A percentile compares a stretch with the other conserved stretches of the same genome.
These are phyloP conservation scores for Amblyraja radiata DNA, from an alignment of 2,797 vertebrate genomes.

Conservation along the genomic window DNA sequence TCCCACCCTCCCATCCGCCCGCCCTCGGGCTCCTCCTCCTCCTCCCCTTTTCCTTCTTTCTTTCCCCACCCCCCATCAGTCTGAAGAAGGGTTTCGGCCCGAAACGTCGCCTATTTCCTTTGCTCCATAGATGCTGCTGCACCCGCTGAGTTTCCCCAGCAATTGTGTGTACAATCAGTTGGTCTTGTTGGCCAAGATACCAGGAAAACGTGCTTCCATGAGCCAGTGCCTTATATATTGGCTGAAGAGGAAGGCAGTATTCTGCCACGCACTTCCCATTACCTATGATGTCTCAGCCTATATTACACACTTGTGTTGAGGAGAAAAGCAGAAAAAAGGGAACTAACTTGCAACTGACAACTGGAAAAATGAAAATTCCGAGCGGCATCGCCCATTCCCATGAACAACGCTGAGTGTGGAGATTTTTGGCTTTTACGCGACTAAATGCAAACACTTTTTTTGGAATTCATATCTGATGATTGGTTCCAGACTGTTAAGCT, in stretches of 20 bases:
- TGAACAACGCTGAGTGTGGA: not conserved
- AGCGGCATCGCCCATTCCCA: not conserved
- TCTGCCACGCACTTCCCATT: not conserved
- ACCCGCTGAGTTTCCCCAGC: too few relatives aligned
- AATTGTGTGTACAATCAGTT: too few relatives aligned
- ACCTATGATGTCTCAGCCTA: not conserved
- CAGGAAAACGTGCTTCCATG: not conserved
- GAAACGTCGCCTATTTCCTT: too few relatives aligned
- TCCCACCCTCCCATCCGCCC: too few relatives aligned
- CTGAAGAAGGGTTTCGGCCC: too few relatives aligned
- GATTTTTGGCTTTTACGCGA: not conserved
- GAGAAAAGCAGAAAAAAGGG: not conserved
- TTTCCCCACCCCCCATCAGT: too few relatives aligned
- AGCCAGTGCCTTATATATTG: not conserved
- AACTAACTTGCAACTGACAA: not conserved
- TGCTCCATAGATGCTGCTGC: too few relatives aligned
- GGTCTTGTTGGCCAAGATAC: too few relatives aligned
- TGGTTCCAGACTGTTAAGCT: slow-evolving; percentile 34
- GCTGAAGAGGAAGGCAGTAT: not conserved
- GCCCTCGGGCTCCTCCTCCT: too few relatives aligned
- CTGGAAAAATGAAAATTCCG: not conserved
- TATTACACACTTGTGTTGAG: not conserved
- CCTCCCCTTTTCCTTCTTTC: too few relatives aligned
- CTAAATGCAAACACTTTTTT: slow-evolving; percentile 22
- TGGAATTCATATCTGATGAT: slow-evolving; percentile 29